Evolutionary conservation across 2,888 invertebrate species (phyloP).

Genomic region (Sphaerophoria rueppellii): DNA sequence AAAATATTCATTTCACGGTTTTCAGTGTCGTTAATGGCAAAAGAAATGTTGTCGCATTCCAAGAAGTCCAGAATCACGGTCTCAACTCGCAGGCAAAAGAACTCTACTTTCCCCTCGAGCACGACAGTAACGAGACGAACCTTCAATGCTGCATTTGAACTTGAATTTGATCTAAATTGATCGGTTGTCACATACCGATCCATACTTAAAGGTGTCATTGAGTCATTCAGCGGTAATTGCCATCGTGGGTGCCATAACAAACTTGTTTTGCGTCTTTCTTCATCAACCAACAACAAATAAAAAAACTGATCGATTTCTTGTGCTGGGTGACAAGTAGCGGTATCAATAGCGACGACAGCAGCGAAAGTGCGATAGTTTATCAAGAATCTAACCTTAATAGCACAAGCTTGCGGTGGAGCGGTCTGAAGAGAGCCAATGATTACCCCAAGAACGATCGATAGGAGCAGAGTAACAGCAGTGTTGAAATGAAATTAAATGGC

Average conservation of each 20-base stretch:
- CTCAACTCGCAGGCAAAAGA: constrained; percentile 12
- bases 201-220: constrained; percentile 12
- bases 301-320: constrained; percentile 33
- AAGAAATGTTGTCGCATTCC: constrained; percentile 32
- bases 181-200: constrained; percentile 31
- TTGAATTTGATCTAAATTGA: constrained; percentile 37
- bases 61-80: constrained; percentile 18
- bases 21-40: not conserved
- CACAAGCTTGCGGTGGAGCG: not conserved
- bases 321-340: constrained; percentile 30
- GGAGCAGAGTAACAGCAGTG: not conserved
- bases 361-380: constrained; percentile 72
- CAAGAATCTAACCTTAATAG: constrained; percentile 64
- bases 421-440: not conserved
- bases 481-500: constrained; percentile 65
- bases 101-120: constrained; percentile 41
- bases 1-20: constrained; percentile 63
- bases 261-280: constrained; percentile 45
- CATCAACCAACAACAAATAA: not conserved
- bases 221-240: constrained; percentile 43
- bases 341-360: constrained; percentile 16
- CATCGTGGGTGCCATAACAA: constrained; percentile 62
- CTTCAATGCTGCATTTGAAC: constrained; percentile 45
- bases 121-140: not conserved
- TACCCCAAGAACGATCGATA: constrained; percentile 2